phyloP scores from a whole-genome alignment of 2,113 vertebrate genomes.

The Brienomyrus longianalis region DNA sequence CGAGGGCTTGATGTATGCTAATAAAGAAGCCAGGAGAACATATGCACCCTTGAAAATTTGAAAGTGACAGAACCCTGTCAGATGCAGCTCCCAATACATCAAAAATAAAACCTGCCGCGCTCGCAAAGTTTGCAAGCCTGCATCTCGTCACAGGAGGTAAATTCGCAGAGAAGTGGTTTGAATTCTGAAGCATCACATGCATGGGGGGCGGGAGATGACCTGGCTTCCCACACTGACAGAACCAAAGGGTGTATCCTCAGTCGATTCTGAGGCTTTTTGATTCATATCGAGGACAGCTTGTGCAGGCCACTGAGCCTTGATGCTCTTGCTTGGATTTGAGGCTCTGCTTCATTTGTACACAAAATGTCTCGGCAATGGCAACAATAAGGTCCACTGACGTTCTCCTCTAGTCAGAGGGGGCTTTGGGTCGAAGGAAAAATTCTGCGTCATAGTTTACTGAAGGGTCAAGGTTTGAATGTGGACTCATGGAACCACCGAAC shows the following conservation, averaged over 20 bases:
- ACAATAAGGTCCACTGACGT: background rate
- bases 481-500: background rate
- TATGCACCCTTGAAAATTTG: conserved; percentile 42
- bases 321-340: background rate
- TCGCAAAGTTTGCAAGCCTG: conserved; percentile 54
- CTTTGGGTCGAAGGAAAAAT: background rate
- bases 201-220: conserved; percentile 47
- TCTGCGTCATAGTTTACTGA: background rate
- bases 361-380: background rate
- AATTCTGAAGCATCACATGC: conserved; percentile 43
- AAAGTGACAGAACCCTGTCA: conserved; percentile 57
- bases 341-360: background rate
- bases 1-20: conserved; percentile 64
- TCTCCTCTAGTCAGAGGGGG: background rate
- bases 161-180: conserved; percentile 47
- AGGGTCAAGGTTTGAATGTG: background rate
- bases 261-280: conserved; percentile 32
- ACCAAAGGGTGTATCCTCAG: conserved; percentile 17
- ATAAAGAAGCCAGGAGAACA: conserved; percentile 49
- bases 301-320: background rate
- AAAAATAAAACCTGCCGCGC: conserved; percentile 46
- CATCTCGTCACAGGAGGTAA: conserved; percentile 45
- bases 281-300: background rate
- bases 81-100: conserved; percentile 54
- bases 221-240: conserved; percentile 25